These are phyloP conservation scores for Nycticryphes semicollaris DNA, from an alignment of 2,113 vertebrate genomes.

Conservation along the genomic window DNA sequence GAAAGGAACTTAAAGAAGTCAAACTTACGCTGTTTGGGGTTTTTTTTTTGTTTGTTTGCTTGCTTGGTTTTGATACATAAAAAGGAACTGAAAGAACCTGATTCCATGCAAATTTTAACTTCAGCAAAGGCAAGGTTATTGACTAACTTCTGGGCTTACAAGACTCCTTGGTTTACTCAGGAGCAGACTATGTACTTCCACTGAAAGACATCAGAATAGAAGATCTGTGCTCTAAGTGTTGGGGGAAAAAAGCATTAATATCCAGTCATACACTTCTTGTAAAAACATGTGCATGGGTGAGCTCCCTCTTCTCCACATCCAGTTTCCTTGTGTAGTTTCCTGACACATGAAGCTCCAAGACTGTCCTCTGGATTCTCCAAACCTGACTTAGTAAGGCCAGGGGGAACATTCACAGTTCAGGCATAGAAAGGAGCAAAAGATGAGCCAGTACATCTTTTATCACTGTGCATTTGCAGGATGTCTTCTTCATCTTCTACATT, in stretches of 20 bases:
- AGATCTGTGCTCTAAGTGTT: neutral
- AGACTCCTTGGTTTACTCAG: neutral
- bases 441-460: neutral
- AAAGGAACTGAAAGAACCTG: neutral
- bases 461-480: neutral
- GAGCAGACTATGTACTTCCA: neutral
- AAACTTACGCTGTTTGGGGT: neutral
- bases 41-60: neutral
- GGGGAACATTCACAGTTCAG: neutral
- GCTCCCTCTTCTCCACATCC: neutral
- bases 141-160: neutral
- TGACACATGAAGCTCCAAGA: neutral
- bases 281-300: neutral
- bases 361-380: neutral
- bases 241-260: neutral
- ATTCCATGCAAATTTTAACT: neutral
- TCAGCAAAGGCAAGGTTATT: neutral
- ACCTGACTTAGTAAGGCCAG: neutral
- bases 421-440: neutral
- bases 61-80: neutral
- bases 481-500: rapidly evolving
- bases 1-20: neutral
- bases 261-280: neutral
- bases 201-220: neutral
- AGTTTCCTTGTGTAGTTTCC: neutral